phyloP scores from a whole-genome alignment of 2,888 invertebrate species.

The Drosophila hamatofila region DNA sequence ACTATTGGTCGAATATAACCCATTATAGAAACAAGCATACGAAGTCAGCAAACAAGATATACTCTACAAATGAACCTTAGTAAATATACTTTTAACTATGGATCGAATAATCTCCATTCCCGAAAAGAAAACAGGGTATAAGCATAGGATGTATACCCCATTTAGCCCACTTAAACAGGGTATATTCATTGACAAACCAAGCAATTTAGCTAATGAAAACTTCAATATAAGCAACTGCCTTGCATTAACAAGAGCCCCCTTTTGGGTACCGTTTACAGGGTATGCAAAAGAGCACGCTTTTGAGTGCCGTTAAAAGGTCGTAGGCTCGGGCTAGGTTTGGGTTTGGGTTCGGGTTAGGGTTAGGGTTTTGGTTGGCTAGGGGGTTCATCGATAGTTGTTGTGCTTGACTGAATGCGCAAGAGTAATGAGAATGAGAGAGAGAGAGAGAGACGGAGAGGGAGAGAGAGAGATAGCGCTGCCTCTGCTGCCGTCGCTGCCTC shows the following conservation, averaged over 20 bases:
- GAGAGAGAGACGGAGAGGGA: conserved; percentile 23
- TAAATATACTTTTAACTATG: neutral
- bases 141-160: neutral
- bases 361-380: conserved; percentile 2
- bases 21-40: too few relatives aligned
- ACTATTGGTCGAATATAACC: too few relatives aligned
- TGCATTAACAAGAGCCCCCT: neutral
- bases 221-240: neutral
- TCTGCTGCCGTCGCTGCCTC: neutral
- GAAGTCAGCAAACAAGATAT: neutral
- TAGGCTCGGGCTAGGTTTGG: conserved; percentile 2
- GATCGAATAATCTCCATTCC: neutral
- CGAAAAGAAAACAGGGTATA: neutral
- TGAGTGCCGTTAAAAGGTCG: conserved; percentile 30
- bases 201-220: too few relatives aligned
- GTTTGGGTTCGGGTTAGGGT: neutral
- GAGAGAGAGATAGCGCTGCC: conserved; percentile 33
- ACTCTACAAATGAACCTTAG: neutral
- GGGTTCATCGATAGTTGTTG: conserved; percentile 52
- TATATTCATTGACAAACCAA: neutral
- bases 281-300: conserved; percentile 13
- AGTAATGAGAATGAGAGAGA: conserved; percentile 42
- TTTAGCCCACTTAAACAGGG: too few relatives aligned
- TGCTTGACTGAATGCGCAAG: conserved; percentile 81
- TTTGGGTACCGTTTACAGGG: neutral